Evolutionary conservation across 2,888 invertebrate species (phyloP).

Genomic region (Pyralis farinalis): DNA sequence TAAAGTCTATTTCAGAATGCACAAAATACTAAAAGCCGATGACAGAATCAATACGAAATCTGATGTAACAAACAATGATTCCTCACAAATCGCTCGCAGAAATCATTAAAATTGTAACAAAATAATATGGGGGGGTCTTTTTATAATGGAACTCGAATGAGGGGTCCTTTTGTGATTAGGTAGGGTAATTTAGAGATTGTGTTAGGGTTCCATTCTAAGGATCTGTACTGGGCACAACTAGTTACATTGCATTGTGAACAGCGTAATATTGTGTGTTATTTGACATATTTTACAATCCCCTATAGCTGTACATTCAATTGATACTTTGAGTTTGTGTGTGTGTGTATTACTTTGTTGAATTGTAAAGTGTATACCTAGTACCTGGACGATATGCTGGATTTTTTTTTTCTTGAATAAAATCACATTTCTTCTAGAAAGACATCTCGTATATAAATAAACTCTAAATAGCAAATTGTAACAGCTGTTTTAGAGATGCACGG

Average conservation of each 20-base stretch:
- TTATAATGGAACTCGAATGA: slow-evolving; percentile 71
- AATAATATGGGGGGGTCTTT: slow-evolving; percentile 62
- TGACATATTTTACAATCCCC: slow-evolving; percentile 13
- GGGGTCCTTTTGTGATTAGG: slow-evolving; percentile 48
- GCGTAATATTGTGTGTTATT: slow-evolving; percentile 51
- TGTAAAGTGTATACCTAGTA: no score
- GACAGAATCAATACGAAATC: slow-evolving; percentile 24
- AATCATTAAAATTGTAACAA: slow-evolving; percentile 76
- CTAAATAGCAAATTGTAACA: no score
- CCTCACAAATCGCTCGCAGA: slow-evolving; percentile 28
- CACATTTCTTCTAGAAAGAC: no score
- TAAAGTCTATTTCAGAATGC: no score
- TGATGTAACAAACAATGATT: slow-evolving; percentile 33
- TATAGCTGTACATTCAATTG: no score
- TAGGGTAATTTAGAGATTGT: slow-evolving; percentile 63
- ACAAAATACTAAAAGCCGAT: slow-evolving; percentile 6
- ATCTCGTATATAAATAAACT: no score
- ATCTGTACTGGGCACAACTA: slow-evolving; percentile 48
- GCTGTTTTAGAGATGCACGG: no score
- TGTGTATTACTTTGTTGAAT: no score
- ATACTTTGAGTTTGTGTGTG: no score
- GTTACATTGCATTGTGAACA: slow-evolving; percentile 55
- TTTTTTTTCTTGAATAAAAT: no score
- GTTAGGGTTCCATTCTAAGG: slow-evolving; percentile 35
- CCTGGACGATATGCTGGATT: no score